A percentile compares a stretch with the other conserved stretches of the same genome.
phyloP scores from a whole-genome alignment of 2,113 vertebrate species.

The Calyptomena viridis region DNA sequence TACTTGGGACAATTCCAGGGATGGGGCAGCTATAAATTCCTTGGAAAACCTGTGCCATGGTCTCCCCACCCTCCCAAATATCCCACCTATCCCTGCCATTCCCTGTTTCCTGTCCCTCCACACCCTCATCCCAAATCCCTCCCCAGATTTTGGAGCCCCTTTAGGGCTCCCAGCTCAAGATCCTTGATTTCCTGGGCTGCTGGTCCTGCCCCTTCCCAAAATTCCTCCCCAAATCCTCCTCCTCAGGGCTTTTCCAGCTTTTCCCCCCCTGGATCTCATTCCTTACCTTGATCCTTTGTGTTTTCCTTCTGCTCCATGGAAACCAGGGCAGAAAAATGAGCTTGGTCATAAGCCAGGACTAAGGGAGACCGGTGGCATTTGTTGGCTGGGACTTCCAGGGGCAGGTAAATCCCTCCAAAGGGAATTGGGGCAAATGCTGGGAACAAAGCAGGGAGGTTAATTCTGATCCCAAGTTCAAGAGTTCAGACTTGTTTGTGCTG shows the following conservation, averaged over 20 bases:
- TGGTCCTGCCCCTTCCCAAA: too few relatives aligned
- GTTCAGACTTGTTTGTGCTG: neutral
- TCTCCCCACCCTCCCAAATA: neutral
- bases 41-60: accelerated
- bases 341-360: constrained; percentile 95
- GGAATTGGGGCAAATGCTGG: constrained; percentile 96
- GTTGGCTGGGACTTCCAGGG: constrained; percentile 88
- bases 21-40: neutral
- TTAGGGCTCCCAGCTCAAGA: neutral
- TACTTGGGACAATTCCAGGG: too few relatives aligned
- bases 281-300: constrained; percentile 89
- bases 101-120: neutral
- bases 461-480: neutral
- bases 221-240: neutral
- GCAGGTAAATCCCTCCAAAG: constrained; percentile 95
- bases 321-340: constrained; percentile 95
- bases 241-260: neutral
- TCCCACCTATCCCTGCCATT: neutral
- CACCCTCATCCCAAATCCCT: neutral
- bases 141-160: neutral
- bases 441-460: accelerated
- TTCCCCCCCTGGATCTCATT: neutral
- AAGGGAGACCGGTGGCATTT: constrained; percentile 92
- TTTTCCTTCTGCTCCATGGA: constrained; percentile 96
- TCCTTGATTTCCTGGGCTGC: neutral